Conservation (phyloP, 2,888 invertebrate genomes). For the Deilephila porcellus region DNA sequence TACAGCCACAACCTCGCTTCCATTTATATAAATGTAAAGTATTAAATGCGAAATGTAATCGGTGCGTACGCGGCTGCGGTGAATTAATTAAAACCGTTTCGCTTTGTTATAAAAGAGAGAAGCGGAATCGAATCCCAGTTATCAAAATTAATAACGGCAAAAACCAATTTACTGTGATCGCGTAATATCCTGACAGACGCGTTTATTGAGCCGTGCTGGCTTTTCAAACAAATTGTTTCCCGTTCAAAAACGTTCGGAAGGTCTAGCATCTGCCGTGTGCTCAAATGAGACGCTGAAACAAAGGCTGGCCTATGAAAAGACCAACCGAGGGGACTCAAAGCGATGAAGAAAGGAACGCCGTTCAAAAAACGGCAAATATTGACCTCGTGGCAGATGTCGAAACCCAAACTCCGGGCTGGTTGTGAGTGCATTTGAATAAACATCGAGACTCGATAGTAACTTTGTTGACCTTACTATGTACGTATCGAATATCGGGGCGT, state of each 20-base stretch:
- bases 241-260: conserved; percentile 49
- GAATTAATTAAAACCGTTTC: conserved; percentile 82
- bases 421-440: conserved; percentile 83
- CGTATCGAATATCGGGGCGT: conserved; percentile 72
- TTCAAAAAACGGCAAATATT: conserved; percentile 79
- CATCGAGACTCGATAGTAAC: conserved; percentile 75
- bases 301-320: conserved; percentile 54
- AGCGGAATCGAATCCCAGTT: conserved; percentile 82
- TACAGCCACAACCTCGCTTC: conserved; percentile 38
- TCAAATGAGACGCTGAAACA: conserved; percentile 47
- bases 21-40: conserved; percentile 51
- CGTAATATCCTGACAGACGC: conserved; percentile 77
- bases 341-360: conserved; percentile 61
- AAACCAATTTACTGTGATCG: conserved; percentile 78
- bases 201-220: conserved; percentile 66
- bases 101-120: conserved; percentile 84
- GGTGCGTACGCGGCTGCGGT: conserved; percentile 67
- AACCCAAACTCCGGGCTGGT: conserved; percentile 74
- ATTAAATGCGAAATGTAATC: conserved; percentile 59
- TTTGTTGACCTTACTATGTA: conserved; percentile 77
- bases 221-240: conserved; percentile 67
- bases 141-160: conserved; percentile 83
- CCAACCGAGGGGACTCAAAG: conserved; percentile 55
- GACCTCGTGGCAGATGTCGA: conserved; percentile 83
- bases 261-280: conserved; percentile 44